A percentile compares a stretch with the other conserved stretches of the same genome.
These are phyloP conservation scores for Cinclus cinclus DNA, from an alignment of 2,113 vertebrate species.

Conservation along the genomic window DNA sequence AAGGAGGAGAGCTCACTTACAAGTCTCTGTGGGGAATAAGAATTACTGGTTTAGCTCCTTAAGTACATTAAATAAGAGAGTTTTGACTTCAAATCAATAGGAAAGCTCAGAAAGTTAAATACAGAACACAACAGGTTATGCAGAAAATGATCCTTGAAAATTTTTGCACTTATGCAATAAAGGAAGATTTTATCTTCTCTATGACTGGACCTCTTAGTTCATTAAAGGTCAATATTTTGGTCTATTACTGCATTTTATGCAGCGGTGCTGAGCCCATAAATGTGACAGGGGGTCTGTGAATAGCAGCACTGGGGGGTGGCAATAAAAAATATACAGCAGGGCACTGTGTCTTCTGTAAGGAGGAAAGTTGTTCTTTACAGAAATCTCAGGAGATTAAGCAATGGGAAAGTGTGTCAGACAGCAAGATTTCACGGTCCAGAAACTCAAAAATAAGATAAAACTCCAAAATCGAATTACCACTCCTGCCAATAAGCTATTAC, in stretches of 20 bases:
- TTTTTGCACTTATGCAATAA: background rate
- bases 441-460: conserved; percentile 67
- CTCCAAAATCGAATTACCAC: conserved; percentile 61
- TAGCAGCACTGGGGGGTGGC: background rate
- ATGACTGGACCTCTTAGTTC: conserved; percentile 16
- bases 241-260: background rate
- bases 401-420: conserved; percentile 51
- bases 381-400: conserved; percentile 60
- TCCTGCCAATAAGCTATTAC: conserved; percentile 51
- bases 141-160: conserved; percentile 39
- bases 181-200: conserved; percentile 23
- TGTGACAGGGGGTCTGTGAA: background rate
- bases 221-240: conserved; percentile 39
- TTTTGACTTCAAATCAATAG: background rate
- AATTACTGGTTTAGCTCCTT: background rate
- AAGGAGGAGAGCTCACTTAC: background rate
- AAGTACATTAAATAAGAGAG: background rate
- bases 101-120: conserved; percentile 21
- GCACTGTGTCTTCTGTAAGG: background rate
- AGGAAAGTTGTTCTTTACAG: conserved; percentile 33
- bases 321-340: background rate
- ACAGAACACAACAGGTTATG: conserved; percentile 20
- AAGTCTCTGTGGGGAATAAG: background rate
- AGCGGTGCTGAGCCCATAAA: background rate
- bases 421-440: conserved; percentile 64